Evolutionary conservation across 1,140 invertebrate genomes (phyloP).

Genomic region (Listronotus oregonensis): DNA sequence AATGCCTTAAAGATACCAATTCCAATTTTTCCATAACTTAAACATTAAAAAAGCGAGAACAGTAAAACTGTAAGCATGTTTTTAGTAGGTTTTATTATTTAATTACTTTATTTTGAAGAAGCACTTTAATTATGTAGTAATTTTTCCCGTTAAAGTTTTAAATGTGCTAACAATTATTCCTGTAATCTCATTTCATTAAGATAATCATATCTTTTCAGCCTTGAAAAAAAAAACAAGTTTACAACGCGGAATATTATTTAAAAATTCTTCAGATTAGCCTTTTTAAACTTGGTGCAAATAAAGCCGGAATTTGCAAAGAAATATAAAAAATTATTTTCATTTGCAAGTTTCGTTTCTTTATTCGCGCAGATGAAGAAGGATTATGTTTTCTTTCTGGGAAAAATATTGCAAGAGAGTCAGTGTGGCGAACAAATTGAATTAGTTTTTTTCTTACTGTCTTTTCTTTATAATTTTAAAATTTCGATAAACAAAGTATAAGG

Average conservation of each 20-base stretch:
- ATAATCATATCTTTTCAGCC: too few relatives aligned
- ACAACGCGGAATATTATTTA: neutral
- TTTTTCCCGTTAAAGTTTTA: too few relatives aligned
- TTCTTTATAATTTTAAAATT: slow-evolving; percentile 7
- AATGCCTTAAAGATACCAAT: too few relatives aligned
- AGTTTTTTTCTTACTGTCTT: slow-evolving; percentile 9
- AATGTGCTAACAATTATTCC: too few relatives aligned
- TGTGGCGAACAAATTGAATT: slow-evolving; percentile 9
- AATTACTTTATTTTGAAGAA: too few relatives aligned
- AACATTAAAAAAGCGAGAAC: too few relatives aligned
- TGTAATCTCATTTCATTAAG: too few relatives aligned
- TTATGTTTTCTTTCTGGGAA: neutral
- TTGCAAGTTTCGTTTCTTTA: neutral
- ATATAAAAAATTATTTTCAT: slow-evolving; percentile 4
- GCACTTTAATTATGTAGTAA: too few relatives aligned
- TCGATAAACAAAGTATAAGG: neutral
- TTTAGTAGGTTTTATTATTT: too few relatives aligned
- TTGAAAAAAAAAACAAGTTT: neutral
- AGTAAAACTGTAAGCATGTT: too few relatives aligned
- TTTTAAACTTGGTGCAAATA: neutral
- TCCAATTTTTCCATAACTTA: too few relatives aligned
- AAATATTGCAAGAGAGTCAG: slow-evolving; percentile 5
- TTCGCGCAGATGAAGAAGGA: slow-evolving; percentile 4
- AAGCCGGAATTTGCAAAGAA: neutral
- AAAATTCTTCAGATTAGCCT: neutral